Evolutionary conservation across 1,140 invertebrate species (phyloP), one percentile per base, ranked within the genome.

Genomic region (Samia ricini): DNA sequence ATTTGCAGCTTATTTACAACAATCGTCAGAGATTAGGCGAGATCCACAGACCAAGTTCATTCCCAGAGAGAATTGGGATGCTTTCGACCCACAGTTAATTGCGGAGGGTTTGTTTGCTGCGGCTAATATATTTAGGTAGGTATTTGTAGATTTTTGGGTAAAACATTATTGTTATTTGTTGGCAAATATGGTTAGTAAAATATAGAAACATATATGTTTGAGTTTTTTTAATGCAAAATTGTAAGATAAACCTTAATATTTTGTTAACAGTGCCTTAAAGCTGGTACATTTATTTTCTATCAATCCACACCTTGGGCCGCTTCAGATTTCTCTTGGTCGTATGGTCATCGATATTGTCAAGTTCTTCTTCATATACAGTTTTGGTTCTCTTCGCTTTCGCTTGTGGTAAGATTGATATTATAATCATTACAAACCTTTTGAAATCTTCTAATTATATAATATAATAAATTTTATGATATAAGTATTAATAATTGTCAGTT

Each of bases 311-410:
- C 85, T 99, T 68, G 98, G 98, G 36, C 97, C 98, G 2, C 91
- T 98, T 23, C 90, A 93, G 81, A 97, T 98, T 54, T 97, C 96
- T 0, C 91, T 98, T 23, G 97, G 97, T 6, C 91, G 97, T 61
- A 98, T 98, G 97, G 96, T 98, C 66, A 96, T 97, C 76, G 97
- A 98, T 77, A 98, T 98, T 72, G 94, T 98, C 69, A 98, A 98
- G 88, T 98, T 98, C 88, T 97, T 98, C 92, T 97, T 97, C 85
- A 97, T 98, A 79, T 98, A 97, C 80, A 95, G 95, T 60, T 91
- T n/a, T 98, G 61, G 97, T 98, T 2, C 88, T 98, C 33, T 97
- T 97, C 74, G 96, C 97, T 18, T 98, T 97, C 79, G 96, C 96
- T 51, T 97, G 96, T 79, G 97, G 96, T 93, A 83, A 92, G 91